phyloP scores from a whole-genome alignment of 2,113 vertebrate species.

The Heterotilapia buettikoferi region DNA sequence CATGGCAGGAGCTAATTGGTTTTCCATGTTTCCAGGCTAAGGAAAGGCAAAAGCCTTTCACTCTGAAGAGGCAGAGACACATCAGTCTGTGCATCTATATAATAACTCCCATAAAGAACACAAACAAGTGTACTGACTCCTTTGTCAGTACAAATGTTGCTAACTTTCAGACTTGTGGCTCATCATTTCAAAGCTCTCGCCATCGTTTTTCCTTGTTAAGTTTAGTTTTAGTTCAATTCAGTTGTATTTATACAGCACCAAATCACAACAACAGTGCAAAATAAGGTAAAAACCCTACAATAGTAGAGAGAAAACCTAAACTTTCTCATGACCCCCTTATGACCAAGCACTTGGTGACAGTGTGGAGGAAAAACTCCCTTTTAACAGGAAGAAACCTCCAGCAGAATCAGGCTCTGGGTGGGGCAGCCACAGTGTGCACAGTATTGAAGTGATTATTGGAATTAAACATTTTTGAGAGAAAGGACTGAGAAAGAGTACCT shows the following conservation, averaged over 20 bases:
- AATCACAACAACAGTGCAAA: neutral
- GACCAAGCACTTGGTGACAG: neutral
- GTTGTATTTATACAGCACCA: neutral
- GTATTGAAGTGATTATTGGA: neutral
- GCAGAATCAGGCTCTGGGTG: neutral
- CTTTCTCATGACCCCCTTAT: neutral
- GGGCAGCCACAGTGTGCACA: neutral
- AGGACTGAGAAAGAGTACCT: neutral
- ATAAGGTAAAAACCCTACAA: neutral
- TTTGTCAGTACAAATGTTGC: neutral
- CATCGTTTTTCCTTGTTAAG: fast-evolving
- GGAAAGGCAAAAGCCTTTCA: neutral
- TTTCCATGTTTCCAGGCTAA: neutral
- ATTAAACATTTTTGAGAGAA: neutral
- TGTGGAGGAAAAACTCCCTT: neutral
- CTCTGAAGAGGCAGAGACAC: neutral
- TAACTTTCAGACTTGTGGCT: neutral
- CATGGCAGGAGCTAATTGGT: neutral
- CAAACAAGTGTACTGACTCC: neutral
- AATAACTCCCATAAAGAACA: neutral
- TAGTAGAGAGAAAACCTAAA: neutral
- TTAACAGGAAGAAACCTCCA: neutral
- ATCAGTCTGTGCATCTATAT: neutral
- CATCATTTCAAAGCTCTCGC: neutral
- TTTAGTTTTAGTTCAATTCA: neutral